phyloP scores from a whole-genome alignment of 2,888 invertebrate genomes.

The Eupeodes luniger region DNA sequence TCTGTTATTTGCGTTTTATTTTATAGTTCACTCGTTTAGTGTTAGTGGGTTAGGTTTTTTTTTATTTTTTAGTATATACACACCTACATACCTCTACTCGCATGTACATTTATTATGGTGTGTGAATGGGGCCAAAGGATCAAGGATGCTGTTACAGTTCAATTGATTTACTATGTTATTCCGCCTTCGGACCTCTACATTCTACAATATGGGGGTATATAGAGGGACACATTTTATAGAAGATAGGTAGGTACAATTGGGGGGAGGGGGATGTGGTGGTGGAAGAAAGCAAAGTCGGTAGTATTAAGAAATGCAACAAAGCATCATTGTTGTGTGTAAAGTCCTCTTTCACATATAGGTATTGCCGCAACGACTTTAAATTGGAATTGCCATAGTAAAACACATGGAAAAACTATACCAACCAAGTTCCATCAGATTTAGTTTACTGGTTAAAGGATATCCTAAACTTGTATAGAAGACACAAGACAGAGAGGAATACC shows the following conservation, averaged over 20 bases:
- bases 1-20: conserved; percentile 54
- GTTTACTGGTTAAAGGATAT: conserved; percentile 47
- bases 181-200: conserved; percentile 34
- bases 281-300: conserved; percentile 36
- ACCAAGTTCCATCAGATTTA: conserved; percentile 56
- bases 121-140: conserved; percentile 69
- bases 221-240: conserved; percentile 45
- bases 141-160: conserved; percentile 67
- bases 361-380: background rate
- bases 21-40: conserved; percentile 54
- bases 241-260: background rate
- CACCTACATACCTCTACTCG: conserved; percentile 2
- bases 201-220: conserved; percentile 9
- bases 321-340: conserved; percentile 27
- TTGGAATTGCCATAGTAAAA: conserved; percentile 34
- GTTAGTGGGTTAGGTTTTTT: conserved; percentile 51
- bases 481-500: background rate
- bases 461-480: background rate
- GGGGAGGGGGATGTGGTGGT: background rate
- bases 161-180: conserved; percentile 67
- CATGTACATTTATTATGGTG: conserved; percentile 27
- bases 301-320: conserved; percentile 70
- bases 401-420: conserved; percentile 10
- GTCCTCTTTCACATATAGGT: background rate
- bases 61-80: background rate